phyloP scores from a whole-genome alignment of 2,888 invertebrate genomes.

The Hermaeophaga mercurialis region DNA sequence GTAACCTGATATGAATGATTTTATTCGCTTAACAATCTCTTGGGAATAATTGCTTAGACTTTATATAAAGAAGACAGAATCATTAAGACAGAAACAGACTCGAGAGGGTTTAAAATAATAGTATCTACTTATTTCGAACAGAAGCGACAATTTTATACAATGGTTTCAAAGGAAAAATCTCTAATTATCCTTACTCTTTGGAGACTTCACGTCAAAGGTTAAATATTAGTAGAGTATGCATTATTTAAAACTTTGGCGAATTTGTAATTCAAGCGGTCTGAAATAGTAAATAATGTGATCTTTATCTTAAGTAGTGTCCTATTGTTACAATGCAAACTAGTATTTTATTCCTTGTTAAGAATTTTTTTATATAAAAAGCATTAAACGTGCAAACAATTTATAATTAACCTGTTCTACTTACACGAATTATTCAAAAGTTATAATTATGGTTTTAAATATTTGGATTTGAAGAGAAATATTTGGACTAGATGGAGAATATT shows the following conservation, averaged over 20 bases:
- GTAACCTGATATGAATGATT: conserved; percentile 29
- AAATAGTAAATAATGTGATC: too few relatives aligned
- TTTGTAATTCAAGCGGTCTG: neutral
- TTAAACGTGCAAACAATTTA: too few relatives aligned
- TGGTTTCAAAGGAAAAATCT: conserved; percentile 15
- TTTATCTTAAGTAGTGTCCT: too few relatives aligned
- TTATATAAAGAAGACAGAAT: conserved; percentile 21
- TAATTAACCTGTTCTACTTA: too few relatives aligned
- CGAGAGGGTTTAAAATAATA: conserved; percentile 22
- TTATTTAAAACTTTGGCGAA: conserved; percentile 8
- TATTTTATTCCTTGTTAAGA: too few relatives aligned
- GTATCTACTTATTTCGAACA: conserved; percentile 7
- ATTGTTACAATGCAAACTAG: too few relatives aligned
- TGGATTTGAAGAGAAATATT: too few relatives aligned
- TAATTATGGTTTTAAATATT: too few relatives aligned
- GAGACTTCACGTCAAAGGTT: conserved; percentile 8
- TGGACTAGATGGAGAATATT: too few relatives aligned
- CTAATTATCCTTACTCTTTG: conserved; percentile 17
- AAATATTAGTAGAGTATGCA: conserved; percentile 21
- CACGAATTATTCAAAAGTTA: too few relatives aligned
- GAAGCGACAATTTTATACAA: conserved; percentile 15
- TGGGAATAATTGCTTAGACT: conserved; percentile 30
- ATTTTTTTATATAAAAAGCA: too few relatives aligned
- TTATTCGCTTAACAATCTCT: conserved; percentile 29
- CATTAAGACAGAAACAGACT: conserved; percentile 25